Evolutionary conservation across 2,113 vertebrate genomes (phyloP).

Genomic region (Nanorana parkeri): DNA sequence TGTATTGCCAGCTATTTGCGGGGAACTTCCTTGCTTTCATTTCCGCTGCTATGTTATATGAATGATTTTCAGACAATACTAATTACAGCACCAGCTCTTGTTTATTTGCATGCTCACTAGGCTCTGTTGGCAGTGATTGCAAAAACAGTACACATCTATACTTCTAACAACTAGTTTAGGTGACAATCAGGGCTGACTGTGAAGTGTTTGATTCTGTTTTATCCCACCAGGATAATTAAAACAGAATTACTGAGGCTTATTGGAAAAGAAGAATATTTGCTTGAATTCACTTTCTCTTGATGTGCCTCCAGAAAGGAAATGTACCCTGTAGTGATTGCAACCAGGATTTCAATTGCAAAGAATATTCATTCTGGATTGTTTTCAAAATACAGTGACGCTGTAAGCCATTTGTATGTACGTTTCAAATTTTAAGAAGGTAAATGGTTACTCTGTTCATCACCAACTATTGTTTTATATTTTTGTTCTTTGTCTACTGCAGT

Average conservation of each 20-base stretch:
- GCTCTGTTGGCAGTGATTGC: slow-evolving; percentile 57
- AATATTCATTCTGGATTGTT: slow-evolving; percentile 15
- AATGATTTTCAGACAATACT: slow-evolving; percentile 50
- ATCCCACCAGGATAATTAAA: slow-evolving; percentile 58
- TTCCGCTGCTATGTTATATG: slow-evolving; percentile 41
- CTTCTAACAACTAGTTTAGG: slow-evolving; percentile 56
- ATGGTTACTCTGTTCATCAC: no score
- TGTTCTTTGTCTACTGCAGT: no score
- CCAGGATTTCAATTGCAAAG: slow-evolving; percentile 1
- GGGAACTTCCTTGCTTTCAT: slow-evolving; percentile 42
- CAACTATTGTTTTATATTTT: no score
- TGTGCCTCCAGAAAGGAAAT: slow-evolving; percentile 1
- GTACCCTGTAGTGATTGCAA: not conserved
- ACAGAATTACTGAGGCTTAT: slow-evolving; percentile 50
- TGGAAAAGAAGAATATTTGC: slow-evolving; percentile 38
- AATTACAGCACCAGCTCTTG: slow-evolving; percentile 57
- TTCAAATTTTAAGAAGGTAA: not conserved
- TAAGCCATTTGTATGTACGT: slow-evolving; percentile 1
- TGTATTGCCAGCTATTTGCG: slow-evolving; percentile 1
- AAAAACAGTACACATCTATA: slow-evolving; percentile 57
- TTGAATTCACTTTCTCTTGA: slow-evolving; percentile 27
- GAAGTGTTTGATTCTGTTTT: slow-evolving; percentile 56
- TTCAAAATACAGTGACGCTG: slow-evolving; percentile 3
- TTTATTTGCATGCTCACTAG: slow-evolving; percentile 54
- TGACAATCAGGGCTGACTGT: slow-evolving; percentile 51